Conservation (phyloP, 2,113 vertebrate species). For the Tauraco erythrolophus region DNA sequence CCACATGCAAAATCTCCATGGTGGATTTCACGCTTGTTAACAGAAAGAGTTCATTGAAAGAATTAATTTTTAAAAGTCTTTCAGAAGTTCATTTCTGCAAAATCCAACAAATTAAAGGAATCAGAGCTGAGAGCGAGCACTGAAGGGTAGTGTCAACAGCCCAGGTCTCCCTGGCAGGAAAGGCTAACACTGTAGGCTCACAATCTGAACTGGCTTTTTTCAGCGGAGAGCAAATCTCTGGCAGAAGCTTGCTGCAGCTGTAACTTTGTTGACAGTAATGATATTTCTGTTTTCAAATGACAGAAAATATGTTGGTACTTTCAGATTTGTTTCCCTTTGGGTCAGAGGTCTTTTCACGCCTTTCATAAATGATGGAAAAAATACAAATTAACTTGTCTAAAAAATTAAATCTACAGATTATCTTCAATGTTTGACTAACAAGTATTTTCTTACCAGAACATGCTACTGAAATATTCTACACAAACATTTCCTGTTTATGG, state of each 20-base stretch:
- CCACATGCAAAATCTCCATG: not conserved
- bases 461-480: not conserved
- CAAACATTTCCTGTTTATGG: not conserved
- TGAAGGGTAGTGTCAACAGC: not conserved
- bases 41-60: not conserved
- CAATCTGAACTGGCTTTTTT: not conserved
- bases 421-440: not conserved
- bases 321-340: not conserved
- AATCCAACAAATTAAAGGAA: not conserved
- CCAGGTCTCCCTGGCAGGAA: not conserved
- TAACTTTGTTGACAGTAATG: conserved; percentile 35
- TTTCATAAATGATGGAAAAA: not conserved
- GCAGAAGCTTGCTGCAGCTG: not conserved
- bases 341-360: not conserved
- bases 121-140: not conserved
- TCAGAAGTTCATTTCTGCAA: not conserved
- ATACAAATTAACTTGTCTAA: not conserved
- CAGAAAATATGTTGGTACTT: conserved; percentile 7
- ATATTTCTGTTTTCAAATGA: conserved; percentile 36
- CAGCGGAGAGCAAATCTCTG: not conserved
- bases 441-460: not conserved
- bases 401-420: not conserved
- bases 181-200: not conserved
- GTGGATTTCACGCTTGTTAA: not conserved
- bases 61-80: not conserved